Evolutionary conservation across 2,113 vertebrate genomes (phyloP).

Genomic region (Dromaius novaehollandiae): DNA sequence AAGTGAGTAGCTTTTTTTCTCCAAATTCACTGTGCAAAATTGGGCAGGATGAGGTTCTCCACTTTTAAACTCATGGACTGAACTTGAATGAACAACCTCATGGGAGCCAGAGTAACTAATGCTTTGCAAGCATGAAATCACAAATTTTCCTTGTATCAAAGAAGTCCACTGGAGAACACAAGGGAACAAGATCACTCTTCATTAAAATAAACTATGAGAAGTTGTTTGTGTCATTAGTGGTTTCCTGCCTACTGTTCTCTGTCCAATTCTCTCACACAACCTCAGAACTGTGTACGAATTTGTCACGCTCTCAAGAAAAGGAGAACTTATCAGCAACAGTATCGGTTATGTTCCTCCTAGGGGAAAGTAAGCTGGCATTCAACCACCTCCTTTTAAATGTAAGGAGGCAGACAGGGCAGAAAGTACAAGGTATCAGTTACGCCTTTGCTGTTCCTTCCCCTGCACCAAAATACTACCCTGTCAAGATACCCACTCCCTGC

Average conservation of each 20-base stretch:
- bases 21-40: rapidly evolving
- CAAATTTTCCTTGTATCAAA: not conserved
- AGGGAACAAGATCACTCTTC: not conserved
- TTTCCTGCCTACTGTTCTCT: not conserved
- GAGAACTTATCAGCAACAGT: not conserved
- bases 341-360: rapidly evolving
- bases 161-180: not conserved
- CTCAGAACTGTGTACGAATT: not conserved
- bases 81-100: not conserved
- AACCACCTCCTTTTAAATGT: not conserved
- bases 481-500: not conserved
- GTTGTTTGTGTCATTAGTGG: not conserved
- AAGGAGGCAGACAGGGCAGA: not conserved
- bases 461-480: not conserved
- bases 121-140: not conserved
- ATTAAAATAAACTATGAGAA: not conserved
- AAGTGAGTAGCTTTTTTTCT: no score
- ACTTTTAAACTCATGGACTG: rapidly evolving
- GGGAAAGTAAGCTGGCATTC: rapidly evolving
- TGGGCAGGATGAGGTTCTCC: not conserved
- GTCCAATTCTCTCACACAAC: not conserved
- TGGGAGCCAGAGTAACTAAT: rapidly evolving
- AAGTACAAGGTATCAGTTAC: no score
- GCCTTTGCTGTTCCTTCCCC: not conserved
- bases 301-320: not conserved